phyloP scores from a whole-genome alignment of 2,797 vertebrate species.

The Lindbergichthys nudifrons region DNA sequence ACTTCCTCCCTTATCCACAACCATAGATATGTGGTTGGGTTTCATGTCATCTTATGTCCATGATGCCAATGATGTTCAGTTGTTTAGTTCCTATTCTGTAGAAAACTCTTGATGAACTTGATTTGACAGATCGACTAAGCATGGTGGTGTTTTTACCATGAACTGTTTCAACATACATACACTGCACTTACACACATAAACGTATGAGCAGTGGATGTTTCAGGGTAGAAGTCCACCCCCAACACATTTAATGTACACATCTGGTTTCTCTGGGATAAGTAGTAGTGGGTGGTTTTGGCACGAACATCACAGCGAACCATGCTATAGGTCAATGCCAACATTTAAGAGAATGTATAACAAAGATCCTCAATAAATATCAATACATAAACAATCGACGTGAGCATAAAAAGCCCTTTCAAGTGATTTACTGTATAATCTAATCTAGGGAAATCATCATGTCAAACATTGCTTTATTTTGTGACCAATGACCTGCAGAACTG shows the following conservation, averaged over 20 bases:
- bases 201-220: neutral
- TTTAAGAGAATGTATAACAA: conserved; percentile 2
- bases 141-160: neutral
- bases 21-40: conserved; percentile 21
- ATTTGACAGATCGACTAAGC: neutral
- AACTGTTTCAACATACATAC: neutral
- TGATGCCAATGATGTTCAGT: neutral
- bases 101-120: neutral
- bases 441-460: neutral
- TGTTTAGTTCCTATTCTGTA: neutral
- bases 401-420: neutral
- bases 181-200: neutral
- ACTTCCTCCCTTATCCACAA: conserved; percentile 10
- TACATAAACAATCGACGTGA: neutral
- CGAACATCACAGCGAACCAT: neutral
- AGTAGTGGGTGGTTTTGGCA: neutral
- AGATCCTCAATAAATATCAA: neutral
- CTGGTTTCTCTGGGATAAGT: neutral
- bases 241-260: conserved; percentile 1
- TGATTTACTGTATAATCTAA: no score
- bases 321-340: neutral
- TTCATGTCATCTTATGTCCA: conserved; percentile 24
- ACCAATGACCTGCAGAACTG: neutral
- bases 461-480: neutral
- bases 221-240: neutral